Evolutionary conservation across 2,797 vertebrate species (phyloP).

Genomic region (Emydoidea blandingii): DNA sequence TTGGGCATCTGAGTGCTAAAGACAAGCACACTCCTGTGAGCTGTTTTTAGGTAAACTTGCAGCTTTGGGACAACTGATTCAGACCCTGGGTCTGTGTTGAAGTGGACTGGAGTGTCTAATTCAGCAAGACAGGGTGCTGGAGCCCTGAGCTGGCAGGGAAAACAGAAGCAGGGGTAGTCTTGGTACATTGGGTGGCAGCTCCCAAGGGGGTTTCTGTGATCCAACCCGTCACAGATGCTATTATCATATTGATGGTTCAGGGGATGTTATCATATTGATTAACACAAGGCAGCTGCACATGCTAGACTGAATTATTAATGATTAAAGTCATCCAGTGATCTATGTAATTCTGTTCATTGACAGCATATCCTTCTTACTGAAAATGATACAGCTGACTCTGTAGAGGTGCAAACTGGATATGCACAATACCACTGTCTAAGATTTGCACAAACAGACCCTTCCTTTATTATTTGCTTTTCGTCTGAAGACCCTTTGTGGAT

Average conservation of each 20-base stretch:
- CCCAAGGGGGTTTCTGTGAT: too few relatives aligned
- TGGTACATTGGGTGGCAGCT: too few relatives aligned
- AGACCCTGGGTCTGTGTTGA: too few relatives aligned
- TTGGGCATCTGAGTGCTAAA: too few relatives aligned
- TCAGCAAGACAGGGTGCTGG: too few relatives aligned
- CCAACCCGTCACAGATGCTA: too few relatives aligned
- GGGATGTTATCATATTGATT: conserved; percentile 46
- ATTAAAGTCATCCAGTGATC: conserved; percentile 48
- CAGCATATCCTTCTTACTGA: not conserved
- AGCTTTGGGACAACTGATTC: too few relatives aligned
- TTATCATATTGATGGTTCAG: conserved; percentile 56
- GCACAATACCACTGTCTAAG: not conserved
- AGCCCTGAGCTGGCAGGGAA: too few relatives aligned
- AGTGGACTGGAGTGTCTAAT: too few relatives aligned
- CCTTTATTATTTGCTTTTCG: not conserved
- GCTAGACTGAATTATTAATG: conserved; percentile 61
- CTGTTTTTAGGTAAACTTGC: too few relatives aligned
- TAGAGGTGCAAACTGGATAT: not conserved
- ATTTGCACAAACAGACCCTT: not conserved
- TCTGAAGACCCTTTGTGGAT: not conserved
- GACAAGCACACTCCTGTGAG: too few relatives aligned
- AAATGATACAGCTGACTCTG: not conserved
- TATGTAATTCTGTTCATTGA: conserved; percentile 15
- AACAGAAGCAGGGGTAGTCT: too few relatives aligned
- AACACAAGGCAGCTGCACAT: conserved; percentile 38